These are phyloP conservation scores for Mormoops blainvillei DNA, from an alignment of 2,113 vertebrate genomes.

Conservation along the genomic window DNA sequence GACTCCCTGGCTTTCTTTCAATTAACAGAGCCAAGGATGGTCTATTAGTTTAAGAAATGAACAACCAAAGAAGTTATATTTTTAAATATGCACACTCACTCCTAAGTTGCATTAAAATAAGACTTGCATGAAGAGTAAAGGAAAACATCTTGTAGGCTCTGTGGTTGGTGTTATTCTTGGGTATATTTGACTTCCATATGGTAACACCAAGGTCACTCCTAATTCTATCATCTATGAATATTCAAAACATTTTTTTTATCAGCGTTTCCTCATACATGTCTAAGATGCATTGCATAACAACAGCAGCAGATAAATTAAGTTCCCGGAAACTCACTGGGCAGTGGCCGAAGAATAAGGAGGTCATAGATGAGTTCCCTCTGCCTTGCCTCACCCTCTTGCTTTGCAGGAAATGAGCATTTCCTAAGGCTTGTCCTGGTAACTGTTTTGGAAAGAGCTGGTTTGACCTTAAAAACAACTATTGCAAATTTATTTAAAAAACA, in stretches of 20 bases:
- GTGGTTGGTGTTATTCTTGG: neutral
- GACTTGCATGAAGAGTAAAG: neutral
- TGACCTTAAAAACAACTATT: neutral
- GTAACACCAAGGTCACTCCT: slow-evolving; percentile 27
- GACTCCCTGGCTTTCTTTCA: neutral
- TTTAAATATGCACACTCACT: neutral
- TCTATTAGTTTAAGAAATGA: neutral
- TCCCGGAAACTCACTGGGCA: neutral
- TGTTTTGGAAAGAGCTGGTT: neutral
- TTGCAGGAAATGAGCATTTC: neutral
- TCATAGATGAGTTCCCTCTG: neutral
- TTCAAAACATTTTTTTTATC: slow-evolving; percentile 13
- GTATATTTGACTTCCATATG: neutral
- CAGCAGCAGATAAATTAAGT: neutral
- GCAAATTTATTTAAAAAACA: neutral
- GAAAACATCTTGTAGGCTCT: neutral
- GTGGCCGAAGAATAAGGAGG: neutral
- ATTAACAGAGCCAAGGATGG: neutral
- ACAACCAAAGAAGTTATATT: neutral
- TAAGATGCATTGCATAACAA: neutral
- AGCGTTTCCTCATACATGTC: neutral
- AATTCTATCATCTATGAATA: neutral
- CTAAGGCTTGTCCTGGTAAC: neutral
- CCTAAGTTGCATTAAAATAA: neutral
- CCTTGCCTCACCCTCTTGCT: neutral